Conservation (phyloP, 2,113 vertebrate genomes). For the Chitala chitala region DNA sequence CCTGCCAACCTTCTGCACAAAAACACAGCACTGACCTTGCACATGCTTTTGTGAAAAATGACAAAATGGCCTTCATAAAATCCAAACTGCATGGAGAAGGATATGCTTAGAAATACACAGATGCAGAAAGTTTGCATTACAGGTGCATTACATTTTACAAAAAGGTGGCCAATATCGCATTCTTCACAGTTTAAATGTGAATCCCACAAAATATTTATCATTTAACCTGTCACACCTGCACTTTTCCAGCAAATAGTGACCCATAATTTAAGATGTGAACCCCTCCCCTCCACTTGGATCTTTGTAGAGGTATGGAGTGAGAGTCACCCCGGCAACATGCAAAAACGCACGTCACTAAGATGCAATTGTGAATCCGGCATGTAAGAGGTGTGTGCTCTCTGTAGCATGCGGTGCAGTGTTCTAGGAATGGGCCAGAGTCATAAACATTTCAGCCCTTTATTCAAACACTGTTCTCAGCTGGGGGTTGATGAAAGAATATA, state of each 20-base stretch:
- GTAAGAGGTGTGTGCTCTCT: background rate
- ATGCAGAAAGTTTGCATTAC: too few relatives aligned
- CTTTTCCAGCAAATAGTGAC: too few relatives aligned
- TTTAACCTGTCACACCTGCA: too few relatives aligned
- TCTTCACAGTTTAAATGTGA: too few relatives aligned
- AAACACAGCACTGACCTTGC: background rate
- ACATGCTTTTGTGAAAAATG: background rate
- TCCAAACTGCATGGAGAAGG: background rate
- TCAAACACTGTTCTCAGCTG: background rate
- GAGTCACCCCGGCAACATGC: background rate
- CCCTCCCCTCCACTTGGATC: background rate
- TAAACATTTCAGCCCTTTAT: background rate
- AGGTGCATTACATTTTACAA: too few relatives aligned
- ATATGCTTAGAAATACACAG: background rate
- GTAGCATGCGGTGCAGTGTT: background rate
- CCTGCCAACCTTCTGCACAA: background rate
- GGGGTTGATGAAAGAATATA: too few relatives aligned
- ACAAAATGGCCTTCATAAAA: background rate
- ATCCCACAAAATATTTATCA: too few relatives aligned
- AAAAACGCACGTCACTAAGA: background rate
- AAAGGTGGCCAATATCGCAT: too few relatives aligned
- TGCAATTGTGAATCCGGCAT: background rate
- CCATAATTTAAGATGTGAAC: too few relatives aligned
- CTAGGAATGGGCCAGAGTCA: background rate
- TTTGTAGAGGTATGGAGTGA: background rate